Conservation (phyloP, 2,113 vertebrate genomes). For the Lipophrys pholis region DNA sequence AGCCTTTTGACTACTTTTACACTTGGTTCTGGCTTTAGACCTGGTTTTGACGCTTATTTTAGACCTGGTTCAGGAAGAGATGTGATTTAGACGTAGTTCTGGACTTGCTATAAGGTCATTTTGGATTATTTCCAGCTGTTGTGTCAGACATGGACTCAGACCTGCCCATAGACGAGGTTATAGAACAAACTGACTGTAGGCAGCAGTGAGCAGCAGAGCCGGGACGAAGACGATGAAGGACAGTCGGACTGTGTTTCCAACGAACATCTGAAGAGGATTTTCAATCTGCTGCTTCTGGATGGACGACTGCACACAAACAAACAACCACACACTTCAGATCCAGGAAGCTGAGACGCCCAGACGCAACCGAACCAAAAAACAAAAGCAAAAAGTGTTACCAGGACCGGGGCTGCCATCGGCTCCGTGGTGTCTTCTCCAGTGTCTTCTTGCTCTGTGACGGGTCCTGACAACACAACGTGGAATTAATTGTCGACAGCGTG, state of each 20-base stretch:
- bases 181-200: conserved; percentile 32
- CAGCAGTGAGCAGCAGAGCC: conserved; percentile 39
- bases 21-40: no score
- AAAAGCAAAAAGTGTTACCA: conserved; percentile 29
- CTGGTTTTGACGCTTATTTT: no score
- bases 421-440: background rate
- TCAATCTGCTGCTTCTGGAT: conserved; percentile 4
- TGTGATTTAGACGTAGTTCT: no score
- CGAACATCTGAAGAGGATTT: conserved; percentile 21
- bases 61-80: no score
- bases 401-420: conserved; percentile 45
- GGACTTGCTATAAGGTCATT: no score
- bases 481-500: no score
- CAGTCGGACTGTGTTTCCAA: conserved; percentile 56
- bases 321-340: background rate
- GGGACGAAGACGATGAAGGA: conserved; percentile 63
- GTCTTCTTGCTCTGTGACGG: conserved; percentile 2
- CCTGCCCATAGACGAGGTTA: no score
- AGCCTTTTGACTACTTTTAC: no score
- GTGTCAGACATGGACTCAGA: background rate
- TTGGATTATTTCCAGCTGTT: background rate
- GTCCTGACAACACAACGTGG: conserved; percentile 9
- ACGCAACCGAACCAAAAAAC: background rate
- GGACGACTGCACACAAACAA: conserved; percentile 33
- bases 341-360: background rate